phyloP scores from a whole-genome alignment of 2,113 vertebrate genomes.

The Sus scrofa region T2T-Sscrofa CM000820.6:14502001-14502500 shows the following conservation, averaged over 20 bases:
- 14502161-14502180: background rate
- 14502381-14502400: background rate
- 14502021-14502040: background rate
- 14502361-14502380: background rate
- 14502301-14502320: background rate
- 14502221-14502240: background rate
- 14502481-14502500: background rate
- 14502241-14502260: background rate
- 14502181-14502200: slow-evolving; percentile 4
- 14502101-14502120: background rate
- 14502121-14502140: background rate
- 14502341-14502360: background rate
- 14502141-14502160: background rate
- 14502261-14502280: background rate
- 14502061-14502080: background rate
- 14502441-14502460: background rate
- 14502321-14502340: background rate
- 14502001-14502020: background rate
- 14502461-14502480: background rate
- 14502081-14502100: background rate
- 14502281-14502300: background rate
- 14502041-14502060: background rate
- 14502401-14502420: background rate
- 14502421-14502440: background rate
- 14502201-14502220: background rate